phyloP scores from a whole-genome alignment of 2,113 vertebrate genomes.

The Sarotherodon lohbergeri region DNA sequence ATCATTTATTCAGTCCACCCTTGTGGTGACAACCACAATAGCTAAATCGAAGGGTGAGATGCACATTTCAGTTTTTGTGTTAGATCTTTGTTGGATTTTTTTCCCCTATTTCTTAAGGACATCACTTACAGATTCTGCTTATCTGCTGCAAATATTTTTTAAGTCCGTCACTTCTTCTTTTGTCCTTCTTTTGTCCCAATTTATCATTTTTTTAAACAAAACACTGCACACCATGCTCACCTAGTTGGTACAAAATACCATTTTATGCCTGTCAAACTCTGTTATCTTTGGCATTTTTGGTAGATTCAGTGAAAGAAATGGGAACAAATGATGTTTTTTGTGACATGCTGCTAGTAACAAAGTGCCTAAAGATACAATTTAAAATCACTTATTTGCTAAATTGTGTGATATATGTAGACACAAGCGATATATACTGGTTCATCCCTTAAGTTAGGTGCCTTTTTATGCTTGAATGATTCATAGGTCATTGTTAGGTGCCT shows the following conservation, averaged over 20 bases:
- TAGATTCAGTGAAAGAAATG: background rate
- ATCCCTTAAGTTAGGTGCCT: background rate
- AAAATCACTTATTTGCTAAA: background rate
- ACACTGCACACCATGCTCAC: background rate
- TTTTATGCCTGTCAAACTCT: background rate
- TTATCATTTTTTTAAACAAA: background rate
- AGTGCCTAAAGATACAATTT: background rate
- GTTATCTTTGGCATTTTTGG: background rate
- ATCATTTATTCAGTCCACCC: background rate
- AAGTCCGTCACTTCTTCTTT: background rate
- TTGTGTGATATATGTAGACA: background rate
- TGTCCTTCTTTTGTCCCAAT: background rate
- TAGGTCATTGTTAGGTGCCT: background rate
- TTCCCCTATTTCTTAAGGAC: background rate
- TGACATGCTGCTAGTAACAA: background rate
- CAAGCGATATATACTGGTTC: background rate
- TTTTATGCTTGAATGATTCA: background rate
- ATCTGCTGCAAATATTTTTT: background rate
- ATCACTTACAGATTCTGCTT: background rate
- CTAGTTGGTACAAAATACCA: background rate
- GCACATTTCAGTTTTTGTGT: background rate
- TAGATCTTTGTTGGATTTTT: background rate
- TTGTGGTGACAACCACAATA: background rate
- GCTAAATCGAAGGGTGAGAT: background rate
- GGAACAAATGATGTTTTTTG: background rate